Conservation (phyloP, 2,888 invertebrate species). For the Torymus auratus region DNA sequence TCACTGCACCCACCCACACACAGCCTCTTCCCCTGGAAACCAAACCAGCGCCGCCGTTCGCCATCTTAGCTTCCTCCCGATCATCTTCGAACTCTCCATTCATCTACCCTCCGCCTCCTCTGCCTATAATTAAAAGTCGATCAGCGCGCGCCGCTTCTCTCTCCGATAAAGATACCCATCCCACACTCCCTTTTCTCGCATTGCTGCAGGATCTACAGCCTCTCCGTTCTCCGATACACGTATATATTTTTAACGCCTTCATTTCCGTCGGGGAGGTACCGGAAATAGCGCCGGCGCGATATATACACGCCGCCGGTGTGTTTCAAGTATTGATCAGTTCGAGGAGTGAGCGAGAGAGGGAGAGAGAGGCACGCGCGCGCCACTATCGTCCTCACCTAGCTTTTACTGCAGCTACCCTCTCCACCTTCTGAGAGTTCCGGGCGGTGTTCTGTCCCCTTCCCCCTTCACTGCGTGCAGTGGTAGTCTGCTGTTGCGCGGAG, state of each 20-base stretch:
- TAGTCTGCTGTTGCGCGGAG: too few species aligned
- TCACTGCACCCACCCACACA: too few species aligned
- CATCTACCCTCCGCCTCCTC: constrained; percentile 20
- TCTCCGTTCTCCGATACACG: not conserved
- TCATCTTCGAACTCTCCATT: constrained; percentile 53
- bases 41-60: not conserved
- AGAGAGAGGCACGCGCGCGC: too few species aligned
- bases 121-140: constrained; percentile 73
- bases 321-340: constrained; percentile 78
- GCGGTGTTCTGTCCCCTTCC: not conserved
- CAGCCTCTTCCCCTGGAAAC: too few species aligned
- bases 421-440: constrained; percentile 5
- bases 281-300: constrained; percentile 60
- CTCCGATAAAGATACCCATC: constrained; percentile 55
- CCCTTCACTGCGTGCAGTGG: too few species aligned
- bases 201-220: constrained; percentile 28
- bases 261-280: constrained; percentile 59
- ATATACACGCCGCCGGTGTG: constrained; percentile 67
- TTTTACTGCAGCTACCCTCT: constrained; percentile 5
- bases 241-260: constrained; percentile 57
- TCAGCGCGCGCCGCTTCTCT: constrained; percentile 60
- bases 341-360: constrained; percentile 64
- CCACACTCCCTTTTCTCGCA: constrained; percentile 17
- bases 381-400: too few species aligned
- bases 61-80: constrained; percentile 36